A percentile compares a stretch with the other conserved stretches of the same genome.
These are phyloP conservation scores for Hipparchia sbordonii DNA, from an alignment of 2,888 invertebrate species.

Conservation along the genomic window DNA sequence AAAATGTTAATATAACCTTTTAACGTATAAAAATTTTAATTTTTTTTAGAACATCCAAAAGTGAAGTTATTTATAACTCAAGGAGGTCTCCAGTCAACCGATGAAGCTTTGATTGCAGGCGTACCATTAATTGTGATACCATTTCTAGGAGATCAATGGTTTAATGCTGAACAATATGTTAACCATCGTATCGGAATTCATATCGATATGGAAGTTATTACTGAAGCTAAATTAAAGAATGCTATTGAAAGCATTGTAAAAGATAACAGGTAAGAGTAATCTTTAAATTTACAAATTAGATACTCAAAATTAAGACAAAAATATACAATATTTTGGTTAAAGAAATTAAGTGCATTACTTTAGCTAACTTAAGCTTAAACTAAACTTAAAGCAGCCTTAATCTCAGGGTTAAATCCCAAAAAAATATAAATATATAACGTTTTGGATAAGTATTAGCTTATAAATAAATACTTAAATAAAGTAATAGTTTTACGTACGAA, in stretches of 20 bases:
- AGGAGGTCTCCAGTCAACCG: conserved; percentile 68
- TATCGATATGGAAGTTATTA: conserved; percentile 47
- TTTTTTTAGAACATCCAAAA: conserved; percentile 60
- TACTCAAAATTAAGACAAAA: not conserved
- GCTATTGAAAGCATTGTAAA: conserved; percentile 45
- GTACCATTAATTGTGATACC: conserved; percentile 65
- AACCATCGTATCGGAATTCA: conserved; percentile 51
- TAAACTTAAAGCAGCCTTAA: no score
- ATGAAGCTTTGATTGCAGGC: conserved; percentile 63
- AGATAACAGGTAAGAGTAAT: conserved; percentile 41
- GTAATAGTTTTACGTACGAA: no score
- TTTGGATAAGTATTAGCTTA: no score
- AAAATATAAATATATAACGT: no score
- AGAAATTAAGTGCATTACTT: no score
- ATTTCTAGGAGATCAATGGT: conserved; percentile 65
- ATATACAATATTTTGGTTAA: not conserved
- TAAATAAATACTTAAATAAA: no score
- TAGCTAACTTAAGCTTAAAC: no score
- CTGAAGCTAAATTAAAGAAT: conserved; percentile 43
- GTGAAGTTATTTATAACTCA: conserved; percentile 70
- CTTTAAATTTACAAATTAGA: no score
- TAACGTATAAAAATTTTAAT: not conserved
- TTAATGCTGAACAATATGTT: conserved; percentile 54
- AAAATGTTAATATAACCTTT: no score
- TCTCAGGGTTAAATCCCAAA: no score